Percentiles rank a stretch among this genome's conserved stretches.
Evolutionary conservation across 2,797 vertebrate genomes (phyloP).

Genomic region (Hemibagrus guttatus): DNA sequence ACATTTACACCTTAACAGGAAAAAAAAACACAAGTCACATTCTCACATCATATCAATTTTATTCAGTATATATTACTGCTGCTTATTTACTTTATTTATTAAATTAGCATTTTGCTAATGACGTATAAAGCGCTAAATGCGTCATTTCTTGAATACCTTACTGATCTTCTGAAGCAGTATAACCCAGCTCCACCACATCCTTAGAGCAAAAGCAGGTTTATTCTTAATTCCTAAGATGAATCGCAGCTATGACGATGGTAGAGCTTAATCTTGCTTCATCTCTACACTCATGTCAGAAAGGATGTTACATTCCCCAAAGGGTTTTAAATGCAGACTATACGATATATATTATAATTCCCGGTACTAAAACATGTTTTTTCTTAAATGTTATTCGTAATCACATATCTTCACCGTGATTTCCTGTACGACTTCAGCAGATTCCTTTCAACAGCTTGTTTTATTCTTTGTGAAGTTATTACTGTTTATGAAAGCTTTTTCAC

Average conservation of each 20-base stretch:
- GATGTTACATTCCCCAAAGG: neutral
- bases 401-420: neutral
- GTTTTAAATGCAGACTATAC: too few relatives aligned
- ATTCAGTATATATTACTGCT: too few relatives aligned
- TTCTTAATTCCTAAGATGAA: neutral
- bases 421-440: neutral
- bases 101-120: neutral
- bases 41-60: too few relatives aligned
- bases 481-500: neutral
- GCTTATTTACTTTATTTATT: too few relatives aligned
- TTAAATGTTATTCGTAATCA: neutral
- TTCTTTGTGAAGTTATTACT: neutral
- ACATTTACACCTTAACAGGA: neutral
- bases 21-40: neutral
- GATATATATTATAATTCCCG: too few relatives aligned
- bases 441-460: neutral
- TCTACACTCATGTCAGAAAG: neutral
- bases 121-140: neutral
- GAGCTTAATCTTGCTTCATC: neutral
- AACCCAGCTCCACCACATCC: too few relatives aligned
- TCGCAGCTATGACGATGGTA: neutral
- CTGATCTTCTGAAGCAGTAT: too few relatives aligned
- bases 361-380: too few relatives aligned
- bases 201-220: too few relatives aligned
- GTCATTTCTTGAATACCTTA: neutral